These are phyloP conservation scores for Haliaeetus leucogaster DNA, from an alignment of 2,113 vertebrate species.

Conservation along the genomic window DNA sequence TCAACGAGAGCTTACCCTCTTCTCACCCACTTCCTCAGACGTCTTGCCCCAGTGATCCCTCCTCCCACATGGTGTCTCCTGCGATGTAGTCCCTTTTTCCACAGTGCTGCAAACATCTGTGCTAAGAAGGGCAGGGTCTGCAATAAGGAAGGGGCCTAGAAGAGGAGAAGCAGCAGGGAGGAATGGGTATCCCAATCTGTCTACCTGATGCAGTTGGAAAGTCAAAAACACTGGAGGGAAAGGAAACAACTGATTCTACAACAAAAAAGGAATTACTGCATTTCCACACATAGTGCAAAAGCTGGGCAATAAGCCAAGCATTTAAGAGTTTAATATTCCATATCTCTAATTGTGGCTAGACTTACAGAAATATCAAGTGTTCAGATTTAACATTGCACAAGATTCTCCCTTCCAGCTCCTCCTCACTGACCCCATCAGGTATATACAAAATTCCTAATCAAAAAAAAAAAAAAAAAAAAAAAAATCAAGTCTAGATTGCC, in stretches of 20 bases:
- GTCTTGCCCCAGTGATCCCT: not conserved
- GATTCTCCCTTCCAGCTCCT: not conserved
- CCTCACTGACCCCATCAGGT: not conserved
- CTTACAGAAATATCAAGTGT: not conserved
- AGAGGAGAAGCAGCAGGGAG: not conserved
- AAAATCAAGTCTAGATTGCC: not conserved
- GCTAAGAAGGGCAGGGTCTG: not conserved
- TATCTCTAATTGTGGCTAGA: not conserved
- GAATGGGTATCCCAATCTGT: not conserved
- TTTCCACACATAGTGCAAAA: not conserved
- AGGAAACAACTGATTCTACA: not conserved
- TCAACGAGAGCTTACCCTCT: fast-evolving
- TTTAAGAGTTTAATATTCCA: not conserved
- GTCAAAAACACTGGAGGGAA: not conserved
- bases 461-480: not conserved
- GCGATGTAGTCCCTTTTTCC: not conserved
- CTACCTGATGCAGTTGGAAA: not conserved
- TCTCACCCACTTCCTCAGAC: not conserved
- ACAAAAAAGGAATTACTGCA: not conserved
- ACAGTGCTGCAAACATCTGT: not conserved
- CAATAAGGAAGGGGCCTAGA: not conserved
- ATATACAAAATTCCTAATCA: not conserved
- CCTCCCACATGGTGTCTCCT: not conserved
- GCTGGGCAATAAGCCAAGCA: not conserved
- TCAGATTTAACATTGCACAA: not conserved